Percentiles rank a stretch among this genome's conserved stretches.
phyloP scores from a whole-genome alignment of 2,797 vertebrate species.

The Lepidocolaptes lacrymiger region DNA sequence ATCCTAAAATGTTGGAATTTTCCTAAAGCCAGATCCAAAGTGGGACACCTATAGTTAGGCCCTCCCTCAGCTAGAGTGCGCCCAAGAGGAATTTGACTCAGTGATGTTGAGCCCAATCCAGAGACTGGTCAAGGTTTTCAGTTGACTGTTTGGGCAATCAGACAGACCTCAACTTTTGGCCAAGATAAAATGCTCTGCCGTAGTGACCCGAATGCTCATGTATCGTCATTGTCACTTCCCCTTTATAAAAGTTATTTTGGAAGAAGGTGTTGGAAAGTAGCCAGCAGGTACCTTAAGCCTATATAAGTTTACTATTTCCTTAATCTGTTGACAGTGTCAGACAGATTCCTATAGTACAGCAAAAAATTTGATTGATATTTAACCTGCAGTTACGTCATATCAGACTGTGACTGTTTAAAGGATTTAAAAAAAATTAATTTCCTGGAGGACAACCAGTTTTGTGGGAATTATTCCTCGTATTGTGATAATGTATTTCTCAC shows the following conservation, averaged over 20 bases:
- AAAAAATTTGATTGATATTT: slow-evolving; percentile 51
- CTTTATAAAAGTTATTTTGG: not conserved
- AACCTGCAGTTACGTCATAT: slow-evolving; percentile 46
- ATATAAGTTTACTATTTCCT: not conserved
- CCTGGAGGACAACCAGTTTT: slow-evolving; percentile 10
- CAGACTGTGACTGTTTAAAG: slow-evolving; percentile 23
- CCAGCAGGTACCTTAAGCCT: not conserved
- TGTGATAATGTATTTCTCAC: slow-evolving; percentile 1
- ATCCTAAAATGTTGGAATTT: not conserved
- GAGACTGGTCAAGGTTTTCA: not conserved
- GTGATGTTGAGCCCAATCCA: not conserved
- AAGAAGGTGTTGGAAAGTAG: not conserved
- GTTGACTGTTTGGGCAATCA: not conserved
- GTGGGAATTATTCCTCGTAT: slow-evolving; percentile 8
- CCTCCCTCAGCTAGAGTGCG: not conserved
- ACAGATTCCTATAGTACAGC: not conserved
- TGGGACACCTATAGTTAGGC: not conserved
- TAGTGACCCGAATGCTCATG: not conserved
- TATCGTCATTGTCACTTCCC: not conserved
- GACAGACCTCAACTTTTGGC: not conserved
- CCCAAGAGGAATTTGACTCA: not conserved
- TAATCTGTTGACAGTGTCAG: not conserved
- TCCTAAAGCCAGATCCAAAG: not conserved
- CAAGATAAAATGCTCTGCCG: not conserved
- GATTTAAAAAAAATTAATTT: not conserved